Base-by-base conservation (phyloP, 2,797 vertebrate genomes). In the Neoniphon sammara region DNA sequence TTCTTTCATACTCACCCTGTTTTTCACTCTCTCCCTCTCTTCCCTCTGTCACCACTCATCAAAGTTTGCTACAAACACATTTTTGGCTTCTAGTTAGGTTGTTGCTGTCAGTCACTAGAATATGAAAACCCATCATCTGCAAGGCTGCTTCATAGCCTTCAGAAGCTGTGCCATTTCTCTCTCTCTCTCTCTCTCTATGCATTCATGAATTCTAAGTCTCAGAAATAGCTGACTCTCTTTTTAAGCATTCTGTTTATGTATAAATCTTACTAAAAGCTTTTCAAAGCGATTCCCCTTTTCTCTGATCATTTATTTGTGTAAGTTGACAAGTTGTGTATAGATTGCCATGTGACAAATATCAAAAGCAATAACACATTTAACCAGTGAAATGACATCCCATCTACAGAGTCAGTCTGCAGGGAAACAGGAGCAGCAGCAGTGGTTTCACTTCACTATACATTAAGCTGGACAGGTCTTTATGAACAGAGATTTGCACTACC, bases 71-170 rank as follows among this genome's bases (percentile, higher is more conserved):
- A 14, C 53, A 59, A 67, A 44, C 50, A 66, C 27, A 53, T 60
- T 77, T 66, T 27, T 66, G 3, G 66, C 73, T 42, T 50, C 42
- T 49, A 25, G 17, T 70, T 30, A 39, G 39, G 46, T 62, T 72
- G 5, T 70, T 70, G 76, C 57, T 76, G 53, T 70, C 74, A 65
- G 15, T 66, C 21, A 67, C 17, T 49, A 27, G 63, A 72, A 78
- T 57, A 56, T 66, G 21, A 46, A 82, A 72, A 73, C 36, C 30
- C 50, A 52, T 84, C 42, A 59, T 62, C 42, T 70, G 25, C 50
- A 18, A 21, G 31, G 49, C 39, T 61, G 55, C 8, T 25, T 66
- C 44, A 69, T 55, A 62, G 34, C 60, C 55, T 74, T 49, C 63
- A 56, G 71, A 80, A 27, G 63, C 7, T 2, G 17, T 23, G 49